Evolutionary conservation across 2,797 vertebrate species (phyloP), one percentile per base, ranked within the genome.

Genomic region (Micrastur ruficollis): DNA sequence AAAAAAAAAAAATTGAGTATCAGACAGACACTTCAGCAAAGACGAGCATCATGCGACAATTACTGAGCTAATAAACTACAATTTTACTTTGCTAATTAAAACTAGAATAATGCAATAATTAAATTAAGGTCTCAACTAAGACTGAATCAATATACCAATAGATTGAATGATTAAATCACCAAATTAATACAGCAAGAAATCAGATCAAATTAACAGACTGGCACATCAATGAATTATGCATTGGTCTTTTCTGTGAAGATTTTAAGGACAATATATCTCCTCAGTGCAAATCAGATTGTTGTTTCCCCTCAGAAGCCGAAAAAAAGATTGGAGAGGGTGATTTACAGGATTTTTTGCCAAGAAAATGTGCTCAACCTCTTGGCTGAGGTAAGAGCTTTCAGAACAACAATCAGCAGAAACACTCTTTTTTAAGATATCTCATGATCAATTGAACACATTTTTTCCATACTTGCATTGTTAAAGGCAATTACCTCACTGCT

Each of bases 11-110:
- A 22, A 19, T 2, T 23, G 9, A 1, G 11, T 27, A 2, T 49
- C 72, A 79, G 53, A 42, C 19, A 86, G 20, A 32, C 9, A 47
- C 8, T 56, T 90, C 31, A 89, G 32, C 23, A 73, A 82, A 85
- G 27, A 66, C 1, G 6, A 49, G 26, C 53, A 78, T 67, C 70
- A 80, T 29, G 5, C 2, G 3, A 42, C 15, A 87, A 47, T 50
- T 81, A 74, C 32, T 40, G 40, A 78, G 29, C 23, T 74, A 80
- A 71, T 65, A 74, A 8, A 23, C 26, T 65, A 53, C 27, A 78
- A 7, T 88, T 82, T 65, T 61, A 74, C n/a, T 78, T 89, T 81
- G 23, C 19, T 87, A 88, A 95, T 90, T 89, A 86, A 91, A 85
- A 46, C 5, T 56, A 70, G 44, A 91, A 81, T 78, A 87, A 93